These are phyloP conservation scores for Actinia tenebrosa DNA, from an alignment of 64 coral and sea anemone genomes.

Conservation along the genomic window DNA sequence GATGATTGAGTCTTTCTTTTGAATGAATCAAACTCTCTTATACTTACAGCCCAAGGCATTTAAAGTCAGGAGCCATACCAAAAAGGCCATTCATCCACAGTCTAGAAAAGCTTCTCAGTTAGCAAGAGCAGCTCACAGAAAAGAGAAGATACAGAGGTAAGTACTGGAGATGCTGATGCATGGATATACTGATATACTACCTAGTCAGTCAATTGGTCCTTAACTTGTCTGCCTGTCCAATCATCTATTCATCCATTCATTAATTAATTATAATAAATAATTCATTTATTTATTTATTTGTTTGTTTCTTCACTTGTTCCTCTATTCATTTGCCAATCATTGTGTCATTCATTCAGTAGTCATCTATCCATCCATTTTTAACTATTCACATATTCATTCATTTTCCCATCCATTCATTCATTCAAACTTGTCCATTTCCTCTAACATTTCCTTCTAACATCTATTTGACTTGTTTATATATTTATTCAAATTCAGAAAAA, in stretches of 20 bases:
- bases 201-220: too few species aligned
- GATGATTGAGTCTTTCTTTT: too few species aligned
- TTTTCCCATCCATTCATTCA: too few species aligned
- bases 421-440: too few species aligned
- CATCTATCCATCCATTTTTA: not conserved
- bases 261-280: too few species aligned
- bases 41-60: slow-evolving; percentile 41
- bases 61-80: slow-evolving; percentile 36
- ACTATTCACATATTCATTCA: too few species aligned
- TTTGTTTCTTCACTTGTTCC: too few species aligned
- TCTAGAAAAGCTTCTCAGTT: slow-evolving; percentile 55
- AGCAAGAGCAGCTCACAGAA: slow-evolving; percentile 37
- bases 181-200: not conserved
- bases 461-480: not conserved
- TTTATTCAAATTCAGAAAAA: slow-evolving; percentile 32
- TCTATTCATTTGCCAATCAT: too few species aligned
- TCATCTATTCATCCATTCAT: too few species aligned
- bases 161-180: not conserved
- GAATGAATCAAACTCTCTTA: not conserved
- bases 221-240: not conserved
- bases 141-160: slow-evolving; percentile 48
- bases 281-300: too few species aligned
- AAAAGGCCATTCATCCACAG: slow-evolving; percentile 53
- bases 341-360: not conserved
- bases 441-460: too few species aligned